Percentiles rank a stretch among this genome's conserved stretches.
Conservation (phyloP, 1,140 invertebrate genomes). For the Temnothorax longispinosus region DNA sequence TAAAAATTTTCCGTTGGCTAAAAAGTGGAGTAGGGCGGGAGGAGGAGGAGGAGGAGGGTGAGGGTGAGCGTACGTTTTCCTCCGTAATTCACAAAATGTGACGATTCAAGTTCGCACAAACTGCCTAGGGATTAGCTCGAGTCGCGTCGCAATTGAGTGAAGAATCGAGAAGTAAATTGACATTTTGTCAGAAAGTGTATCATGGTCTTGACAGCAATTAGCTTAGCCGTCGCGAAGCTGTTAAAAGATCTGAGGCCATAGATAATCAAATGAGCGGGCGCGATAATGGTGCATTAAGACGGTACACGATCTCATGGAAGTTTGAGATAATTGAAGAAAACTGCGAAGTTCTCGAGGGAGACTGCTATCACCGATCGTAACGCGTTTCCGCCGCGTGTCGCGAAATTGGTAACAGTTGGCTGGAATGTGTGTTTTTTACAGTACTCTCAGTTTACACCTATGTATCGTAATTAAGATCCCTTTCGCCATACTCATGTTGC, state of each 20-base stretch:
- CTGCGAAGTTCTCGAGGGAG: background rate
- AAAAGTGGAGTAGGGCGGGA: constrained; percentile 29
- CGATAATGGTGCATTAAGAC: constrained; percentile 43
- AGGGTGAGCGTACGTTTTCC: constrained; percentile 28
- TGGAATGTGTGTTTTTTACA: background rate
- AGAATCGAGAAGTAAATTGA: constrained; percentile 33
- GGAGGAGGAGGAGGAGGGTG: no score
- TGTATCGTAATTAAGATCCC: background rate
- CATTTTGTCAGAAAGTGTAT: constrained; percentile 15
- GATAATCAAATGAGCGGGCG: constrained; percentile 25
- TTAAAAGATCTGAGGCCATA: constrained; percentile 27
- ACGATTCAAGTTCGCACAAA: constrained; percentile 11
- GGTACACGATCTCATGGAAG: background rate
- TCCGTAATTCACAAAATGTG: constrained; percentile 12
- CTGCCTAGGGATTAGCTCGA: background rate
- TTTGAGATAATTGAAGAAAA: constrained; percentile 46
- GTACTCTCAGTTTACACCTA: background rate
- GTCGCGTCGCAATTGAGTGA: background rate
- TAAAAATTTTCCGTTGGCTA: constrained; percentile 61
- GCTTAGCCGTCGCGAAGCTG: constrained; percentile 10
- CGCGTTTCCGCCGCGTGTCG: background rate
- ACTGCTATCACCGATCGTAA: background rate
- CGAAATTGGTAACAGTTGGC: constrained; percentile 8
- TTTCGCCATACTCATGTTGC: background rate
- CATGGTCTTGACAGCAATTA: constrained; percentile 35